Evolutionary conservation across 2,888 invertebrate genomes (phyloP).

Genomic region (Julus scanicus): DNA sequence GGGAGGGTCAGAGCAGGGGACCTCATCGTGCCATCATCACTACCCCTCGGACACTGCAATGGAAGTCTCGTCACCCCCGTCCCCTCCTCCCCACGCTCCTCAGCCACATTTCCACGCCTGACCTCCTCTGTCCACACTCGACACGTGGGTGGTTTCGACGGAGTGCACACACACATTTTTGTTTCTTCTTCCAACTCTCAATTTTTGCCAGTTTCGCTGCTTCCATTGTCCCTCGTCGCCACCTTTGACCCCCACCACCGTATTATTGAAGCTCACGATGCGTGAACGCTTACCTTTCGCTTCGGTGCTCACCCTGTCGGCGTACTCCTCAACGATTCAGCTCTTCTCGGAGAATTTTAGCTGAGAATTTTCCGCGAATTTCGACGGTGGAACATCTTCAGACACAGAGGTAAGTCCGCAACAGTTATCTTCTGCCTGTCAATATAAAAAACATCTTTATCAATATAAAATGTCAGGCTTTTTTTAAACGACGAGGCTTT

Average conservation of each 20-base stretch:
- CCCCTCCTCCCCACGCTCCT: neutral
- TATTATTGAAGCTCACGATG: neutral
- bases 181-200: neutral
- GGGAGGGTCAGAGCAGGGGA: neutral
- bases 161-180: neutral
- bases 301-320: too few species aligned
- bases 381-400: neutral
- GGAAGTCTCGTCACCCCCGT: neutral
- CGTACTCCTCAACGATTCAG: neutral
- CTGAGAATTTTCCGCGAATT: neutral
- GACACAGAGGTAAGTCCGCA: neutral
- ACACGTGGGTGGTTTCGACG: neutral
- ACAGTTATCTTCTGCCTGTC: neutral
- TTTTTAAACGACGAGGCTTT: too few species aligned
- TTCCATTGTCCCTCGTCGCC: neutral
- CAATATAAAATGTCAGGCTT: too few species aligned
- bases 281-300: neutral
- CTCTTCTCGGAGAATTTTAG: neutral
- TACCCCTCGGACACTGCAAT: neutral
- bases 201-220: too few species aligned
- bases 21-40: neutral
- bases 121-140: neutral
- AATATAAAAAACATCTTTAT: too few species aligned
- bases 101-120: neutral
- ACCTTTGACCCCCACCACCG: neutral